Conservation (phyloP, 2,888 invertebrate genomes). For the Helobdella robusta region DNA sequence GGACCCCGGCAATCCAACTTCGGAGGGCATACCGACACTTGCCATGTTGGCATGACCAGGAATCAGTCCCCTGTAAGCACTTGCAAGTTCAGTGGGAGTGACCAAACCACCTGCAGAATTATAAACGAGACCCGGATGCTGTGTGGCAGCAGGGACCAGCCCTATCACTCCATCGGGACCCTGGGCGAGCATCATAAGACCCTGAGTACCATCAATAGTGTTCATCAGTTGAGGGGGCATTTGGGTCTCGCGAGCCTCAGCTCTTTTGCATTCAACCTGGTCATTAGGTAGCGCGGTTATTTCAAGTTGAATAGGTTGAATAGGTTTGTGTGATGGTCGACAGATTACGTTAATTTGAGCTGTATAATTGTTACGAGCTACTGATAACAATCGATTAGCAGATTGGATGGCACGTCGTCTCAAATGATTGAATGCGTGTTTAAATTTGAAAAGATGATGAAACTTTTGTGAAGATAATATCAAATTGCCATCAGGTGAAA, state of each 20-base stretch:
- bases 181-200: constrained; percentile 28
- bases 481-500: too few species aligned
- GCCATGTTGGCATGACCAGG: too few species aligned
- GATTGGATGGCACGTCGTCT: too few species aligned
- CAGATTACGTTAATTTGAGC: background rate
- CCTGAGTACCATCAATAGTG: background rate
- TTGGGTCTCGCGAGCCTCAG: constrained; percentile 24
- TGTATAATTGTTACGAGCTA: background rate
- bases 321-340: background rate
- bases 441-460: too few species aligned
- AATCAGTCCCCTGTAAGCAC: constrained; percentile 13
- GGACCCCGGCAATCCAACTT: too few species aligned
- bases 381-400: too few species aligned
- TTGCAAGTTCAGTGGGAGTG: constrained; percentile 24
- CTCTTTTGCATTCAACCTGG: constrained; percentile 29
- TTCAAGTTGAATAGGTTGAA: background rate
- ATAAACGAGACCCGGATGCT: background rate
- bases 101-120: constrained; percentile 16
- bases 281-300: background rate
- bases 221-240: background rate
- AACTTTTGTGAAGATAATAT: too few species aligned
- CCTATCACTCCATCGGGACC: constrained; percentile 26
- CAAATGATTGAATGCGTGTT: too few species aligned
- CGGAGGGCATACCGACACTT: too few species aligned
- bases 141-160: constrained; percentile 20